phyloP scores from a whole-genome alignment of 1,140 invertebrate species.

The Sarcophaga bullata region DNA sequence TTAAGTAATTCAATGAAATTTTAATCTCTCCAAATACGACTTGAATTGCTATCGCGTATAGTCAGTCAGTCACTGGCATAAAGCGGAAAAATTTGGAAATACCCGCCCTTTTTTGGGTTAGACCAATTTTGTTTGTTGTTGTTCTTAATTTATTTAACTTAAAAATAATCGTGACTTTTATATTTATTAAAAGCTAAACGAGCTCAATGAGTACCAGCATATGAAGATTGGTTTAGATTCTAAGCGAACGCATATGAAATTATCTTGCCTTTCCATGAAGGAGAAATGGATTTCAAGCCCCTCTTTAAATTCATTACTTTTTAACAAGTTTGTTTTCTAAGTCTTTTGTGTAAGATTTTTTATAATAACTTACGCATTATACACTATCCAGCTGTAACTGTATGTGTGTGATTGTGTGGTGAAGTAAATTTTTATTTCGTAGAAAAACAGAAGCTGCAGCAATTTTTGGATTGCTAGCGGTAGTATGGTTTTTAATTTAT shows the following conservation, averaged over 20 bases:
- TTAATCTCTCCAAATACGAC: too few species aligned
- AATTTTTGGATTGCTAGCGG: background rate
- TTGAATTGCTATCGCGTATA: too few species aligned
- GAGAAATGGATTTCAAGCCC: background rate
- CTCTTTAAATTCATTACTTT: background rate
- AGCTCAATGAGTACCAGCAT: background rate
- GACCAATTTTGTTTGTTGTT: slow-evolving; percentile 25
- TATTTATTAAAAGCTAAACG: slow-evolving; percentile 35
- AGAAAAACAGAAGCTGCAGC: background rate
- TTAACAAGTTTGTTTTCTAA: slow-evolving; percentile 9
- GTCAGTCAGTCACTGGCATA: too few species aligned
- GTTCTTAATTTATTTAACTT: slow-evolving; percentile 21
- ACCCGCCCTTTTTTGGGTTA: background rate
- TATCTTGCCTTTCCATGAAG: too few species aligned
- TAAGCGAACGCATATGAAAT: background rate
- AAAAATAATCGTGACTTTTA: slow-evolving; percentile 14
- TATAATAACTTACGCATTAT: too few species aligned
- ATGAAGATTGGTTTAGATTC: background rate
- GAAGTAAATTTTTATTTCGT: background rate
- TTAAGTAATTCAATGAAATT: too few species aligned
- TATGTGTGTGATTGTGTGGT: too few species aligned
- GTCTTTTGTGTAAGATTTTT: background rate
- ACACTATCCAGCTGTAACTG: too few species aligned
- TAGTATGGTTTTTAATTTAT: background rate
- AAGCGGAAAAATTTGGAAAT: slow-evolving; percentile 28